Evolutionary conservation across 1,140 invertebrate species (phyloP), one percentile per base, ranked within the genome.

Genomic region (Cecropterus lyciades): DNA sequence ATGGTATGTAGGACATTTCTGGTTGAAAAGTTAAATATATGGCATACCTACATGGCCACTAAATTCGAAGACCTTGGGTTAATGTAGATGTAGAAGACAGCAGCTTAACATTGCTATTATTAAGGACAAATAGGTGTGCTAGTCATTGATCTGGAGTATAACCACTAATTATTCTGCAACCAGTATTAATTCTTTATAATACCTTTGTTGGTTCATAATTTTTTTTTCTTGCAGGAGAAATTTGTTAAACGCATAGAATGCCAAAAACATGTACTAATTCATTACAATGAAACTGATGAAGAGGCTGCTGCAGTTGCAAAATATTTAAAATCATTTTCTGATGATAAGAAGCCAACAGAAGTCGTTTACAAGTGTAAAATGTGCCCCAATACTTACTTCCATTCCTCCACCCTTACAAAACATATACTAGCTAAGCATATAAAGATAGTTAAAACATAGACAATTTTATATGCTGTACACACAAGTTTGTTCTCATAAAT

Each of bases 391-490:
- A 77, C 73, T 16, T 88, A 77, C 57, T 66, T 77, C 5, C 74
- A 86, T 62, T 67, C 80, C 10, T 67, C 80, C 2, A 70, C 83
- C 16, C 57, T 88, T 0, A 82, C 83, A 3, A 88, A 83, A 72
- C 87, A 90, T 65, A 80, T 90, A 64, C 53, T 85, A 10, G 48
- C 70, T 14, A 80, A 72, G 49, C 87, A 88, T 79, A 83, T 90
- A 52, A 82, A 80, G 78, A 51, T 79, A 24, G 71, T 46, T 13
- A 45, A 70, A 67, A 57, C 64, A 60, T n/a, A 46, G 15, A 37
- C 11, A 43, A 43, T 43, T 8, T 6, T 33, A 24, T 24, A 24
- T n/a, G 5, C 20, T 5, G 20, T 24, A 24, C 1, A 5, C 1
- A 24, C 5, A 24, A 5, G 20, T 24, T 5, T 24, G 20, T 24